These are phyloP conservation scores for Thymallus thymallus DNA, from an alignment of 2,113 vertebrate species.

Conservation along the genomic window DNA sequence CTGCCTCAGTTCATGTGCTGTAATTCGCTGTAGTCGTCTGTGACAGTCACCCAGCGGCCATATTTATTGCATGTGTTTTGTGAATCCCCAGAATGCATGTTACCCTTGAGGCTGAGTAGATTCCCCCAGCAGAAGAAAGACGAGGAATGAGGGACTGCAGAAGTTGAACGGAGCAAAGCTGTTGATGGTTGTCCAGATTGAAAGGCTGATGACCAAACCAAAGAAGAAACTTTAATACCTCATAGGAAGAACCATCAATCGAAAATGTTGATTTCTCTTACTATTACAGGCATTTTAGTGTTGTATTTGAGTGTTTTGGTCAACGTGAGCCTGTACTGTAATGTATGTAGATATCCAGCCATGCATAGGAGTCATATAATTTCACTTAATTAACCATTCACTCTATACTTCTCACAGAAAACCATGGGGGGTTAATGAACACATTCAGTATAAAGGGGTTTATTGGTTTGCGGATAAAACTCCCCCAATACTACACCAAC, in stretches of 20 bases:
- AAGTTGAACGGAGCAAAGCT: not conserved
- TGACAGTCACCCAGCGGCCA: not conserved
- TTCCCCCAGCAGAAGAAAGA: slow-evolving; percentile 4
- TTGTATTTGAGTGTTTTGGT: too few relatives aligned
- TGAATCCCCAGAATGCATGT: slow-evolving; percentile 33
- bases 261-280: too few relatives aligned
- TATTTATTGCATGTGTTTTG: not conserved
- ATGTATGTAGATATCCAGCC: not conserved
- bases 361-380: too few relatives aligned
- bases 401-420: not conserved
- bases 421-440: not conserved
- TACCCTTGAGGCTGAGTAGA: slow-evolving; percentile 30
- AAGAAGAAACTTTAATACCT: too few relatives aligned
- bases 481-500: not conserved
- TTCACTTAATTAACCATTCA: too few relatives aligned
- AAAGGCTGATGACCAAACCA: too few relatives aligned
- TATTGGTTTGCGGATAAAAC: not conserved
- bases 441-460: not conserved
- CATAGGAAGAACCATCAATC: too few relatives aligned
- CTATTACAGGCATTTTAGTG: not conserved
- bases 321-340: too few relatives aligned
- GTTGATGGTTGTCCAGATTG: too few relatives aligned
- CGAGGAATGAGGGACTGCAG: not conserved
- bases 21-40: not conserved
- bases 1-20: not conserved